phyloP scores from a whole-genome alignment of 2,888 invertebrate genomes.

The Platycheirus albimanus region DNA sequence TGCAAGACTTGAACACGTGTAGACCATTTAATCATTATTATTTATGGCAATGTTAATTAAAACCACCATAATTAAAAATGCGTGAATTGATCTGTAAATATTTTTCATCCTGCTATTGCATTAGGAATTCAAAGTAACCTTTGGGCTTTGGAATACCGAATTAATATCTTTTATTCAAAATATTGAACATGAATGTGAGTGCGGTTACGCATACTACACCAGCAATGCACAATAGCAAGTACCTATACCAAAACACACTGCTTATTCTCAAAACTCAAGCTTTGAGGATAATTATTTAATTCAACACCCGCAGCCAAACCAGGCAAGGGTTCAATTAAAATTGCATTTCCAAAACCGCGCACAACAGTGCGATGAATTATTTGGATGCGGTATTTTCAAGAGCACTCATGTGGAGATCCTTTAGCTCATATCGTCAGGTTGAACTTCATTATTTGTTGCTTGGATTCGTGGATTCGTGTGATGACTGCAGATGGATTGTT shows the following conservation, averaged over 20 bases:
- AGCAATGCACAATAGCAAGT: too few relatives aligned
- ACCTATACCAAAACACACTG: too few relatives aligned
- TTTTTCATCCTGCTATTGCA: not conserved
- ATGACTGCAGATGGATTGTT: not conserved
- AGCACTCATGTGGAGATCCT: constrained; percentile 28
- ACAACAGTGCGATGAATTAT: constrained; percentile 35
- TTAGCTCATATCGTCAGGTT: constrained; percentile 1
- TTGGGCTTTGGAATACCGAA: not conserved
- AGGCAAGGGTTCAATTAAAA: constrained; percentile 36
- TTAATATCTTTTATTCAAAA: not conserved
- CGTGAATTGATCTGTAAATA: not conserved
- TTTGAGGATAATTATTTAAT: constrained; percentile 18
- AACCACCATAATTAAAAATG: not conserved
- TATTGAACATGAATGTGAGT: constrained; percentile 18
- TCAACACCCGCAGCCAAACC: not conserved
- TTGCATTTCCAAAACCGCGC: constrained; percentile 28
- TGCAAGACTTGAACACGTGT: not conserved
- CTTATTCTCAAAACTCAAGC: not conserved
- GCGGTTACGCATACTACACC: not conserved
- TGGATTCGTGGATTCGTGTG: constrained; percentile 11
- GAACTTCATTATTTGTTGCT: constrained; percentile 37
- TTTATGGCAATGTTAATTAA: not conserved
- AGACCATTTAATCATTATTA: not conserved
- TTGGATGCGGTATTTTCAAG: constrained; percentile 39
- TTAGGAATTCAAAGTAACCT: not conserved